Evolutionary conservation across 2,797 vertebrate species (phyloP), one percentile per base, ranked within the genome.

Genomic region (Typhlichthys subterraneus): DNA sequence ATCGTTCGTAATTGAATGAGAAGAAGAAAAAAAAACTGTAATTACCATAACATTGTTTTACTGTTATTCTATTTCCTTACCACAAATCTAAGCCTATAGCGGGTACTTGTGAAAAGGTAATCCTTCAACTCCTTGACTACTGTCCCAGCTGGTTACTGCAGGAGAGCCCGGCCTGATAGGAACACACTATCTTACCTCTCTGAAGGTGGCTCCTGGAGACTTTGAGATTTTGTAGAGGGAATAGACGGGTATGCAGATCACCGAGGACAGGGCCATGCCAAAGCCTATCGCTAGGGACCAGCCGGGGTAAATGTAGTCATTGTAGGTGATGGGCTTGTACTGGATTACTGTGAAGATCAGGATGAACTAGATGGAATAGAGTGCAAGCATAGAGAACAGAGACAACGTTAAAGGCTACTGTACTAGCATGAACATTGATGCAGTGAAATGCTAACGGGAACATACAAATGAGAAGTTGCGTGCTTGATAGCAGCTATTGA

Each of bases 341-440:
- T 99, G 97, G 88, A 99, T 97, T 82, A 99, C 96, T 0, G 97
- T 97, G 91, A 99, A 99, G 83, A 99, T 87, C 84, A 99, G 91
- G 87, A 99, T 99, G 89, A 98, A 99, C 98, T 99, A 79, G 50
- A 61, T 0, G 8, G 52, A 13, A 17, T 8, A 7, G 45, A 29
- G n/a, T 31, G 5, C 12, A 45, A 11, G 23, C n/a, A 61, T 11
- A 72, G 47, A 79, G 31, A 15, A 64, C 2, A 57, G 23, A 17
- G 0, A 4, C 6, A 1, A 55, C 11, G 6, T 14, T 59, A 33
- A 42, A 42, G 23, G 38, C 38, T 42, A 42, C 8, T 42, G 7
- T 42, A 29, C 23, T 42, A 42, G 9, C 38, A 42, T 42, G 38
- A 42, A 9, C 38, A 38, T 38, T 6, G 2, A 38, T 38, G 9